Evolutionary conservation across 1,140 invertebrate genomes (phyloP), one percentile per base, ranked within the genome.

Genomic region (Babylonia areolata): DNA sequence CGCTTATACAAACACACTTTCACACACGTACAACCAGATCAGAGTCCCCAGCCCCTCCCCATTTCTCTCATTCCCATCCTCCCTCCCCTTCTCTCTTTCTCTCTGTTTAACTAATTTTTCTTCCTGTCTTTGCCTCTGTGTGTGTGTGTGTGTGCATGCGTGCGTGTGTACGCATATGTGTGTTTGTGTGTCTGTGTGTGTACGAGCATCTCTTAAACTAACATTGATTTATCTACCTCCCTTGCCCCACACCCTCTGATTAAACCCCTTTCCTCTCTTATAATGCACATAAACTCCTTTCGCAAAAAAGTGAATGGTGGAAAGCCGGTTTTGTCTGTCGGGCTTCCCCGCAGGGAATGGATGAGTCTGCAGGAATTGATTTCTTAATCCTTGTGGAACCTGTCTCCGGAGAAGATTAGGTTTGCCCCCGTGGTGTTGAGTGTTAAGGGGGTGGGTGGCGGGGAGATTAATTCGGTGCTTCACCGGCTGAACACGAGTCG

Each of bases 121-220:
- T 75, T 9, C 35, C 33, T 75, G 31, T 75, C 33, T 75, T 9
- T 75, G 31, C 35, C 33, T 75, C 33, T 75, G 31, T 75, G 31
- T 75, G 31, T 75, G 73, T 75, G 31, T 75, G 73, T 75, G n/a
- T 75, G 73, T 78, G 77, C 28, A 23, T 42, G 77, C 23, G 39
- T 78, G 5, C 28, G 77, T 78, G 39, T 42, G 37, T 78, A 2
- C 23, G 77, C 28, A 9, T 42, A 2, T 78, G 39, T n/a, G 37
- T 78, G 77, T n/a, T 2, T 78, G 77, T 39, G 37, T 78, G 37
- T 46, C 15, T 78, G 37, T 78, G 37, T 78, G 37, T 78, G 37
- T 78, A 12, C 42, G 2, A 3, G 2, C 28, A 3, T 40, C 40
- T 78, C 23, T 77, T 31, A 37, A 69, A 69, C 64, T 17, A 20